Evolutionary conservation across 2,888 invertebrate genomes (phyloP).

Genomic region (Lepidocyrtinus sp.): DNA sequence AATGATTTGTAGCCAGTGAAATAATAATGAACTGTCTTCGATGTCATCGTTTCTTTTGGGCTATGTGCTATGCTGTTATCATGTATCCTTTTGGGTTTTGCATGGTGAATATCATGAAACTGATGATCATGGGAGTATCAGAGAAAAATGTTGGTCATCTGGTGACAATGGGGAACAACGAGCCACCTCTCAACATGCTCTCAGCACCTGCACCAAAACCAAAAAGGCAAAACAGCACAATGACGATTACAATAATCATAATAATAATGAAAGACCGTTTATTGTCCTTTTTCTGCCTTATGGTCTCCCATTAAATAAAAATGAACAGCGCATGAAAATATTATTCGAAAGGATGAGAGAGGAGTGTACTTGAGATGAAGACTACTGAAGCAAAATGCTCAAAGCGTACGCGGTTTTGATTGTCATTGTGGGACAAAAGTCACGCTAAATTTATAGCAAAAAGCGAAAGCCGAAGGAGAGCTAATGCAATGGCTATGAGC

Average conservation of each 20-base stretch:
- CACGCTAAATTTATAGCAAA: conserved; percentile 40
- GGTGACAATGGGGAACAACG: conserved; percentile 56
- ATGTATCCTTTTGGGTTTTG: conserved; percentile 50
- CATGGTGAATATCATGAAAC: no score
- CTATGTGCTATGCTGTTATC: conserved; percentile 38
- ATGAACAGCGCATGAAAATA: conserved; percentile 18
- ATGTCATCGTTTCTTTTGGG: conserved; percentile 55
- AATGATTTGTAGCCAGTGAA: conserved; percentile 57
- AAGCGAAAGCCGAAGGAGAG: no score
- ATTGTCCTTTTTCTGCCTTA: not conserved
- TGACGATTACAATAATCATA: not conserved
- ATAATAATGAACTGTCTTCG: conserved; percentile 59
- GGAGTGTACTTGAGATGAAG: conserved; percentile 41
- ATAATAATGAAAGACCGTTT: not conserved
- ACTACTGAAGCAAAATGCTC: not conserved
- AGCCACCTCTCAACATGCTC: conserved; percentile 64
- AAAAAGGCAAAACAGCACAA: conserved; percentile 44
- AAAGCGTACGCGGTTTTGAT: not conserved
- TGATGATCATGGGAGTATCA: conserved; percentile 24
- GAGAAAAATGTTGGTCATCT: conserved; percentile 54
- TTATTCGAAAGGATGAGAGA: conserved; percentile 12
- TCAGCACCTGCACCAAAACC: conserved; percentile 66
- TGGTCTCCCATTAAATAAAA: conserved; percentile 32
- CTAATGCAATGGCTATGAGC: no score
- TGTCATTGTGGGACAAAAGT: conserved; percentile 25